Conservation (phyloP, 2,888 invertebrate species). For the Agrochola macilenta region DNA sequence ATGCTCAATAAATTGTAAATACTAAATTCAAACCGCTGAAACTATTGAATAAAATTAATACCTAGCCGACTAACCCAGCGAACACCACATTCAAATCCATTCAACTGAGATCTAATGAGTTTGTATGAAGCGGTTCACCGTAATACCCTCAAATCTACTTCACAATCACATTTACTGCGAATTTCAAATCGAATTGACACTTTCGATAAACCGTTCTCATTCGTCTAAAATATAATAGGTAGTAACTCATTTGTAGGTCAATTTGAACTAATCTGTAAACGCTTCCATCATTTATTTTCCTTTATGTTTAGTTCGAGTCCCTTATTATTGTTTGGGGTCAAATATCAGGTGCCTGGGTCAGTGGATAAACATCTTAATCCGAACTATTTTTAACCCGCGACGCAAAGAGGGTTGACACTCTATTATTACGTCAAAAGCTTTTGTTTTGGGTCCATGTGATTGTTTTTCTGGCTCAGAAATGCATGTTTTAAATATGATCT, state of each 20-base stretch:
- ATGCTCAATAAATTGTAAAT: not conserved
- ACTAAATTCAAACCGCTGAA: slow-evolving; percentile 1
- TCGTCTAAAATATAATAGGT: slow-evolving; percentile 12
- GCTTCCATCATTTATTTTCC: slow-evolving; percentile 37
- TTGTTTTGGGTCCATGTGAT: slow-evolving; percentile 7
- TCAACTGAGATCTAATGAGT: slow-evolving; percentile 33
- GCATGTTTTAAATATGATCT: not conserved
- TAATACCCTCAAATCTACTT: slow-evolving; percentile 32
- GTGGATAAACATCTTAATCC: slow-evolving; percentile 47
- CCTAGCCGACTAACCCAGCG: not conserved
- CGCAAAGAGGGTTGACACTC: slow-evolving; percentile 41
- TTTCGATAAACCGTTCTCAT: slow-evolving; percentile 11
- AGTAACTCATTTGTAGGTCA: slow-evolving; percentile 20
- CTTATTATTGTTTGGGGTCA: slow-evolving; percentile 37
- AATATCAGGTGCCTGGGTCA: slow-evolving; percentile 54
- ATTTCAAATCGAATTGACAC: slow-evolving; percentile 7
- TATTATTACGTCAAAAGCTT: slow-evolving; percentile 7
- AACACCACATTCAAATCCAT: slow-evolving; percentile 28
- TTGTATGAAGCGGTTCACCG: slow-evolving; percentile 36
- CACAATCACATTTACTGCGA: slow-evolving; percentile 23
- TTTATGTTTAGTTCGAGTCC: slow-evolving; percentile 42
- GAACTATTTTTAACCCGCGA: slow-evolving; percentile 21
- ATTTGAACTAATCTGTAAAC: slow-evolving; percentile 19
- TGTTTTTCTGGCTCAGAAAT: not conserved
- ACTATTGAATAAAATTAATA: slow-evolving; percentile 4